phyloP scores from a whole-genome alignment of 1,140 invertebrate genomes.

The Euura lappo region DNA sequence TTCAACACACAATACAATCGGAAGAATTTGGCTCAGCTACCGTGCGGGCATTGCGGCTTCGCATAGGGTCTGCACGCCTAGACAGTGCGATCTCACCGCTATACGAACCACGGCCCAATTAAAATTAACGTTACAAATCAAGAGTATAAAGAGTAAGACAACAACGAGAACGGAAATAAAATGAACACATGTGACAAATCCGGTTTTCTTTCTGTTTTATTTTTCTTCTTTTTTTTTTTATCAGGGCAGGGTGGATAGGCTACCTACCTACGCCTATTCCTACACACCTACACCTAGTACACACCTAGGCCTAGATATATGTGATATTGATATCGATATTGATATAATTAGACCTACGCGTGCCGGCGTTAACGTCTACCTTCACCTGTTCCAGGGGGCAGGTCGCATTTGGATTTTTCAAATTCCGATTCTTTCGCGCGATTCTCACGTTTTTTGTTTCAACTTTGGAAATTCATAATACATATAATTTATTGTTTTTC shows the following conservation, averaged over 20 bases:
- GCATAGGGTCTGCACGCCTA: constrained; percentile 50
- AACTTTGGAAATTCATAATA: no score
- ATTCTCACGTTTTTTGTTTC: no score
- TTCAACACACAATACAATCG: constrained; percentile 35
- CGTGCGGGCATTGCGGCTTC: constrained; percentile 37
- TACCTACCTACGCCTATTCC: constrained; percentile 56
- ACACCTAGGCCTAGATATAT: constrained; percentile 33
- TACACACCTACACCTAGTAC: constrained; percentile 51
- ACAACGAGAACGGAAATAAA: constrained; percentile 8
- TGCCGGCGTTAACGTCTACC: constrained; percentile 30
- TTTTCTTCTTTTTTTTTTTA: not conserved
- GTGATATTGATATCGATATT: not conserved
- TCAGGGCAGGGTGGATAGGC: constrained; percentile 42
- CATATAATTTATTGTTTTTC: not conserved
- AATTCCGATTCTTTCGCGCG: constrained; percentile 29
- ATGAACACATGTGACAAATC: not conserved
- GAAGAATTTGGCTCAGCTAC: constrained; percentile 42
- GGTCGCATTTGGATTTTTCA: constrained; percentile 23
- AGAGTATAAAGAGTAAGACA: no score
- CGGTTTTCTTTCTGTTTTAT: not conserved
- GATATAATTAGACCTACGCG: constrained; percentile 43
- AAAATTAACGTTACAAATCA: no score
- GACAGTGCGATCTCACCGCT: constrained; percentile 35
- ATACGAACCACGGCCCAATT: constrained; percentile 48
- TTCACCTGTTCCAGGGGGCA: no score